Percentiles rank a stretch among this genome's conserved stretches.
phyloP scores from a whole-genome alignment of 1,140 invertebrate species.

The Fopius arisanus region DNA sequence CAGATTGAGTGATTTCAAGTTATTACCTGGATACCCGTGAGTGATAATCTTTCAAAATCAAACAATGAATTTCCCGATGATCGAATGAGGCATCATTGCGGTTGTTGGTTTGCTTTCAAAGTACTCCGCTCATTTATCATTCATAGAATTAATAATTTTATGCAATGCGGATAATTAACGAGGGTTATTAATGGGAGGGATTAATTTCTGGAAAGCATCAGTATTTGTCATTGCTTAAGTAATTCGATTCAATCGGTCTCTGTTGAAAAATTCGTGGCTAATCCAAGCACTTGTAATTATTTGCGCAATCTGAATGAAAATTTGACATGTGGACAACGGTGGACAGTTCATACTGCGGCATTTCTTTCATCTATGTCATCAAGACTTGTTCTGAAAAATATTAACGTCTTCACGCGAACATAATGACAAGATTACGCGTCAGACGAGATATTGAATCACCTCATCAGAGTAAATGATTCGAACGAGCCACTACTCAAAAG shows the following conservation, averaged over 20 bases:
- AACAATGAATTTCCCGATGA: not conserved
- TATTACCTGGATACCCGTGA: no score
- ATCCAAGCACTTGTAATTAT: not conserved
- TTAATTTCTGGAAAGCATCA: not conserved
- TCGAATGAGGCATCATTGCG: not conserved
- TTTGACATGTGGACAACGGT: no score
- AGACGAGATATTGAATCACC: not conserved
- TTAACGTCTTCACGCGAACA: not conserved
- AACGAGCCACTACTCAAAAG: not conserved
- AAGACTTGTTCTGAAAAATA: no score
- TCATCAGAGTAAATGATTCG: not conserved
- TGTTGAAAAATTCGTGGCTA: not conserved
- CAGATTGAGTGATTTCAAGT: not conserved
- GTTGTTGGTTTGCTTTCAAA: not conserved
- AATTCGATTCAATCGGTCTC: not conserved
- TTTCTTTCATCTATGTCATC: no score
- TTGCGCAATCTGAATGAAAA: not conserved
- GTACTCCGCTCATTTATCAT: not conserved
- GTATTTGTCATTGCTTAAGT: not conserved
- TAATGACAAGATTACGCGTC: not conserved
- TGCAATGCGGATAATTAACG: not conserved
- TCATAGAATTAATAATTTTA: not conserved
- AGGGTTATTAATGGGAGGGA: not conserved
- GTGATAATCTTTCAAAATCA: not conserved
- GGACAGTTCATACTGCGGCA: no score